Evolutionary conservation across 2,797 vertebrate species (phyloP).

Genomic region (Dermochelys coriacea): DNA sequence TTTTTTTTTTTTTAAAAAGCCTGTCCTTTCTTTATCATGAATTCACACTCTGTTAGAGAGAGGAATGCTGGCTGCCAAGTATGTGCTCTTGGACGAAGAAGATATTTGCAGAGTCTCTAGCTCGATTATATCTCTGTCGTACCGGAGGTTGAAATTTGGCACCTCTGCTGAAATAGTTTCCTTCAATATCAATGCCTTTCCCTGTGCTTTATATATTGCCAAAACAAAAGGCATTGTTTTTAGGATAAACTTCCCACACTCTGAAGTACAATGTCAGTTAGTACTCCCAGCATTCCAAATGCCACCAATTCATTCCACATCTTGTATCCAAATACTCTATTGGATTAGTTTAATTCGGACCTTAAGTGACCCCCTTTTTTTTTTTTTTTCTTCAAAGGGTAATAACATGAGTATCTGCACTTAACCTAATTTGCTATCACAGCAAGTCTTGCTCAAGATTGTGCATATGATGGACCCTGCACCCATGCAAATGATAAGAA

Average conservation of each 20-base stretch:
- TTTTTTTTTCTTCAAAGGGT: neutral
- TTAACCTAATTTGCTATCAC: neutral
- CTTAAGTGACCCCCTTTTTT: neutral
- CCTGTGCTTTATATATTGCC: conserved; percentile 17
- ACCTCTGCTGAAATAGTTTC: conserved; percentile 35
- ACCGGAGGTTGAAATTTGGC: conserved; percentile 55
- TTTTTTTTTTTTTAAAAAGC: no score
- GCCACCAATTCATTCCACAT: neutral
- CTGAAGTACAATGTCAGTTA: neutral
- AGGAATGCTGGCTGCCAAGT: conserved; percentile 76
- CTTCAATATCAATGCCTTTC: conserved; percentile 15
- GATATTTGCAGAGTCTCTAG: conserved; percentile 67
- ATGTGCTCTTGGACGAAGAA: conserved; percentile 66
- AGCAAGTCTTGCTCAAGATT: conserved; percentile 18
- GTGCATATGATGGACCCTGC: conserved; percentile 12
- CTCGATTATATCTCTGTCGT: conserved; percentile 49
- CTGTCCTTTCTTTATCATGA: conserved; percentile 69
- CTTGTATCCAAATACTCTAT: neutral
- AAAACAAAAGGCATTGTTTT: conserved; percentile 38
- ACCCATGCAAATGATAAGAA: neutral
- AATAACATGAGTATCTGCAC: neutral
- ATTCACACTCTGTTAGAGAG: conserved; percentile 63
- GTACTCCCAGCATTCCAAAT: neutral
- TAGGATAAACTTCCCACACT: neutral
- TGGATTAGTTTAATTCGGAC: neutral